Evolutionary conservation across 2,113 vertebrate genomes (phyloP), one percentile per base, ranked within the genome.

Genomic region (Poicephalus meyeri): DNA sequence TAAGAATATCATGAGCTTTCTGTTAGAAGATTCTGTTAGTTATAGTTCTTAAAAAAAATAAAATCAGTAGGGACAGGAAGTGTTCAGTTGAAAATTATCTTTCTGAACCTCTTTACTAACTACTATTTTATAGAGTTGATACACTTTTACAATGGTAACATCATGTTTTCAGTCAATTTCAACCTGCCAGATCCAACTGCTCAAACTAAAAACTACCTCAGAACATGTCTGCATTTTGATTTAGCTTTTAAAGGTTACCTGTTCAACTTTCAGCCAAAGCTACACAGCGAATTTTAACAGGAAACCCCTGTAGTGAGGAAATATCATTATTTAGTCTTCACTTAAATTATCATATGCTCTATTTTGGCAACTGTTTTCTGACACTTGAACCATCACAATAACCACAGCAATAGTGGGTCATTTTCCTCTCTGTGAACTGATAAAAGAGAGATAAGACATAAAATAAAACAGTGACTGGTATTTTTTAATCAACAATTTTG

Each of bases 391-490:
- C 3, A 20, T 41, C 5, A 49, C 9, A 55, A 77, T 28, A 80
- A 77, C 3, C n/a, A 80, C 77, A 69, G 6, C 9, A 65, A 28
- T 1, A 19, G 7, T 24, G 4, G 24, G 2, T 3, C 39, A 0
- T 70, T 70, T 87, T 78, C 14, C 5, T 70, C 13, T 41, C 2
- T n/a, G 9, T 61, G 44, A 81, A 55, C 19, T 1, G 1, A 41
- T 17, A 39, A 52, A 89, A 72, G 4, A 0, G 49, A 84, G 8
- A 33, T 21, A 53, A 72, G 7, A 66, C 10, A 49, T 14, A 66
- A 69, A 70, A 47, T 37, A 55, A 53, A 21, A 33, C 7, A 55
- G 3, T 63, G 12, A 44, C 13, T 18, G 2, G 4, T 56, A 53
- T 53, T 90, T 88, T 66, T 79, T 80, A 66, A 44, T 71, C 7